Base-by-base conservation (phyloP, 2,888 invertebrate species). In the Pseudanteris insignis region DNA sequence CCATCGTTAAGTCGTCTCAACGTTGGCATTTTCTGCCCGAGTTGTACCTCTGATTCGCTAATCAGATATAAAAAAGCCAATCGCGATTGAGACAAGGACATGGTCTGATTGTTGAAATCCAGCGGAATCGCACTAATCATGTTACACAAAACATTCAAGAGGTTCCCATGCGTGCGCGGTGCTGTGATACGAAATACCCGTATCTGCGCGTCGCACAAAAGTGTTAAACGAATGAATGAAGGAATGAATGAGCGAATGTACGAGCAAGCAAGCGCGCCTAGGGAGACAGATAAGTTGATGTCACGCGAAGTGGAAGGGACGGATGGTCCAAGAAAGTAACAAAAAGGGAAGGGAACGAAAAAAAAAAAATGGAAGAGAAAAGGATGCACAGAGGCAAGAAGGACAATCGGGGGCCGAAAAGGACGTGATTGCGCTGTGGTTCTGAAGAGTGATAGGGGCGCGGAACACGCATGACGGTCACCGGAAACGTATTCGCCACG, bases 201-300 rank as follows among this genome's bases (percentile, higher is more conserved):
- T 78, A 78, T 78, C 72, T 67, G 62, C 70, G 71, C 72, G 69
- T 69, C 64, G 70, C 74, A 76, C 76, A 77, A 77, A 77, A 77
- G 77, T 78, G 75, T 77, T 77, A 73, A 77, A 73, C 72, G 75
- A 73, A 74, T 73, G 73, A 73, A 69, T 68, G 72, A 70, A 68
- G 66, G 65, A 38, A 47, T 12, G 26, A 26, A 18, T 3, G 67
- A 69, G 47, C 62, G 69, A 69, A 71, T 70, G 73, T 72, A 69
- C 67, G 72, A 70, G 69, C 66, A 64, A 37, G 48, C 12, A n/a
- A 26, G 46, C 54, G 62, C 55, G 50, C 43, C 40, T 37, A 63
- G 59, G 60, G 55, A 59, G 62, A 62, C 47, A 41, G 59, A 59
- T 47, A 47, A 59, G 46, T 33, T 44, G 46, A 44, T 53, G 62